Evolutionary conservation across 2,888 invertebrate species (phyloP).

Genomic region (Cosmorhoe ocellata): DNA sequence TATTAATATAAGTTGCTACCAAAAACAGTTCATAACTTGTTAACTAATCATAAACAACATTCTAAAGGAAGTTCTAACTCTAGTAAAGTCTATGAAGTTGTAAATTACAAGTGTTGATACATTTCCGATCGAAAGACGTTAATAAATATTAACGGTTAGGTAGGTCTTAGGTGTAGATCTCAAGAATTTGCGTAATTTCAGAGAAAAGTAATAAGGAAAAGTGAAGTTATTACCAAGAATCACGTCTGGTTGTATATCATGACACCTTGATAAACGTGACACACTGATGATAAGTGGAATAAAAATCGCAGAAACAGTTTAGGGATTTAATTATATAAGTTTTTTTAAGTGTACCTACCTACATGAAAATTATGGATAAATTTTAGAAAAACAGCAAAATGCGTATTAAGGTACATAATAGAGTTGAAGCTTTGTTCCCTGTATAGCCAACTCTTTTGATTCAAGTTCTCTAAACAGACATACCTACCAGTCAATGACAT

Average conservation of each 20-base stretch:
- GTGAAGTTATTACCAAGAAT: slow-evolving; percentile 16
- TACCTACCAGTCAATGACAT: slow-evolving; percentile 29
- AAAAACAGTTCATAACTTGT: not conserved
- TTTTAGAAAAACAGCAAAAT: not conserved
- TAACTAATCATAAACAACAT: slow-evolving; percentile 1
- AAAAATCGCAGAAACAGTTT: slow-evolving; percentile 34
- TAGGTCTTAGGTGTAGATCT: too few species aligned
- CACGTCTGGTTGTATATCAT: slow-evolving; percentile 17
- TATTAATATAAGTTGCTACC: not conserved
- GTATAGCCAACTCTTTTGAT: not conserved
- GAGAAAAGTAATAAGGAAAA: slow-evolving; percentile 20
- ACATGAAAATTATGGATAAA: too few species aligned
- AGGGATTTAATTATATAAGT: slow-evolving; percentile 1
- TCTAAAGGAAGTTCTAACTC: slow-evolving; percentile 4
- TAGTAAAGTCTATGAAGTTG: not conserved
- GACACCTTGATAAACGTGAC: slow-evolving; percentile 27
- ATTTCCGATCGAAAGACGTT: not conserved
- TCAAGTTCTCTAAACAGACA: not conserved
- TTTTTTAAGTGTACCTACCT: too few species aligned
- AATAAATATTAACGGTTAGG: too few species aligned
- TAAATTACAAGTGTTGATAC: not conserved
- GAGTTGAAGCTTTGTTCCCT: not conserved
- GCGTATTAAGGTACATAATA: too few species aligned
- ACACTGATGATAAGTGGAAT: slow-evolving; percentile 27
- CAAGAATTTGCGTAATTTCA: too few species aligned